Conservation (phyloP, 2,113 vertebrate genomes). For the Holacanthus passer region DNA sequence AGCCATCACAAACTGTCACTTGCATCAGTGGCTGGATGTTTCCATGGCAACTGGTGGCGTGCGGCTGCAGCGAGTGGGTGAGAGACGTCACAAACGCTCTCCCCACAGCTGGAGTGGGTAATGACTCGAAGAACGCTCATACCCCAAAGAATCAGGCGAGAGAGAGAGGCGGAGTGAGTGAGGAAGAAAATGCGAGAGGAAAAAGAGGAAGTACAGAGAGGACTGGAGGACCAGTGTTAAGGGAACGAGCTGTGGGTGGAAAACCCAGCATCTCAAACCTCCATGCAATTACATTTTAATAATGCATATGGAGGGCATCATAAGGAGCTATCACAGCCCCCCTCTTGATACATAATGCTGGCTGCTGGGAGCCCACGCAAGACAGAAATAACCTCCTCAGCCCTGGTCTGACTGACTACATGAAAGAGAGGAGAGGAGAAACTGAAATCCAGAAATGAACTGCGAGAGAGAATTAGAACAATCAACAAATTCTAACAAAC, state of each 20-base stretch:
- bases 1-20: constrained; percentile 75
- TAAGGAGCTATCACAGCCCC: constrained; percentile 65
- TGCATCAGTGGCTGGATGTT: constrained; percentile 69
- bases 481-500: constrained; percentile 6
- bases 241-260: constrained; percentile 67
- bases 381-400: constrained; percentile 77
- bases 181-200: constrained; percentile 12
- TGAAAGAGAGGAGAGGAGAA: constrained; percentile 52
- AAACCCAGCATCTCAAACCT: constrained; percentile 63
- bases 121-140: constrained; percentile 62
- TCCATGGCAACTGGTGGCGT: constrained; percentile 74
- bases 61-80: constrained; percentile 70
- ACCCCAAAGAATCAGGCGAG: constrained; percentile 46
- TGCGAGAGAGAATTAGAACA: not conserved
- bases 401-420: constrained; percentile 60
- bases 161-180: not conserved
- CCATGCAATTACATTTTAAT: constrained; percentile 77
- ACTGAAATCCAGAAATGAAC: constrained; percentile 49
- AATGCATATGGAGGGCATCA: constrained; percentile 73
- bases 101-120: constrained; percentile 75
- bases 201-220: constrained; percentile 20
- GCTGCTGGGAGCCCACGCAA: constrained; percentile 73
- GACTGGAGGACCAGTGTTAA: constrained; percentile 34
- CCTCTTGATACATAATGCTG: constrained; percentile 71
- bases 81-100: constrained; percentile 70